A percentile compares a stretch with the other conserved stretches of the same genome.
These are phyloP conservation scores for Bicyclus anynana DNA, from an alignment of 1,140 invertebrate genomes.

Conservation along the genomic window DNA sequence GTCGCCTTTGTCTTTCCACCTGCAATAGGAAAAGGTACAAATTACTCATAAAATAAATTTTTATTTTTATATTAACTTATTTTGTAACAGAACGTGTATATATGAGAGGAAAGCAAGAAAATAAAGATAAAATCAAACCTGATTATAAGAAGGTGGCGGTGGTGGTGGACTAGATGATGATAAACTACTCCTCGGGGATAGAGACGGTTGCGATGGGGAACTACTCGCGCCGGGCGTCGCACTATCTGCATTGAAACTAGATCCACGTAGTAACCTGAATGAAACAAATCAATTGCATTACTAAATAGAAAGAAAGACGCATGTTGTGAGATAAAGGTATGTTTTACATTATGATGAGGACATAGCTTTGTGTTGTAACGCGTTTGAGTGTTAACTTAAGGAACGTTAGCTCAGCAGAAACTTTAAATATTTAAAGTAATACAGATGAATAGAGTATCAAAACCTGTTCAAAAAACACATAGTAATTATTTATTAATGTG, in stretches of 20 bases:
- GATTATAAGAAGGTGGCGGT: conserved; percentile 84
- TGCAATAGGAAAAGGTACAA: conserved; percentile 21
- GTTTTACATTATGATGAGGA: too few species aligned
- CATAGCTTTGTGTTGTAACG: too few species aligned
- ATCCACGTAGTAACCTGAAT: conserved; percentile 77
- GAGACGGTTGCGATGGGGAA: conserved; percentile 65
- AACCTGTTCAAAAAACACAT: too few species aligned
- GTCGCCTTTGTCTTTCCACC: conserved; percentile 68
- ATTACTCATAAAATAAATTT: too few species aligned
- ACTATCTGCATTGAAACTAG: conserved; percentile 67
- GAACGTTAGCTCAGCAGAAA: too few species aligned
- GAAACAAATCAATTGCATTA: not conserved
- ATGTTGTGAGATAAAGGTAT: not conserved
- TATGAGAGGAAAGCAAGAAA: not conserved
- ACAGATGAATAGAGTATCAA: too few species aligned
- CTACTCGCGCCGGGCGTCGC: conserved; percentile 68
- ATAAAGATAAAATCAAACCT: conserved; percentile 42
- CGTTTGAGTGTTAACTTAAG: too few species aligned
- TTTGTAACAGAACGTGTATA: too few species aligned
- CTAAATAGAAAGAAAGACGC: not conserved
- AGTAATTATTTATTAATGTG: too few species aligned
- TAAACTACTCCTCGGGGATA: conserved; percentile 90
- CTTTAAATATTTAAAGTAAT: too few species aligned
- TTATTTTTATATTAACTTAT: too few species aligned
- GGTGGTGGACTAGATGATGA: conserved; percentile 90